Base-by-base conservation (phyloP, 1,140 invertebrate genomes). In the Drosophila ambigua region DNA sequence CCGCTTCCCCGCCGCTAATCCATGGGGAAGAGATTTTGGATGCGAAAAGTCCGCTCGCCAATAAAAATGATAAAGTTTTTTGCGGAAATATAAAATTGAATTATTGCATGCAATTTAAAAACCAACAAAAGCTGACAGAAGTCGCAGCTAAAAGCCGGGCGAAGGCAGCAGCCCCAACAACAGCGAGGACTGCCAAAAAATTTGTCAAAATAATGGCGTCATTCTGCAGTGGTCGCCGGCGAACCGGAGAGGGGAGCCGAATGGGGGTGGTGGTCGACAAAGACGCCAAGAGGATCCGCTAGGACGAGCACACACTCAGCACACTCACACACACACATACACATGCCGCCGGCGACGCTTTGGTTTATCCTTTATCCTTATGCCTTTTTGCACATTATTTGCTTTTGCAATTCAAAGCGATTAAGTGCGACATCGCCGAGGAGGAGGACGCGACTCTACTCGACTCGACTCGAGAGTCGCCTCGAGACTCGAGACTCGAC, bases 161-260 rank as follows among this genome's bases (percentile, higher is more conserved):
- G 57, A n/a, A 44, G 57, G 45, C 11, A 63, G 48, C 39, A 66
- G 20, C 62, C 67, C 57, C 61, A 83, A 65, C 73, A 85, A 84
- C 66, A 76, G 61, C 68, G 62, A 51, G 50, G 77, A 76, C 78
- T 90, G 88, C 88, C 88, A 90, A 90, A 90, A 87, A 90, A 90
- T 90, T 90, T 89, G 88, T 90, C 83, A 90, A 90, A 88, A 85
- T 85, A 90, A 90, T 90, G 84, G 88, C 88, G 88, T 83, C 80
- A 83, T 90, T 88, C 79, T 80, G 79, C 83, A 88, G 79, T 87
- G 79, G 83, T 74, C 82, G 78, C 61, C 82, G 11, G 44, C 3
- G 24, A 24, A 15, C 8, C 5, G 45, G 26, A 41, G 16, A 52
- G 23, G 52, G 45, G 43, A 28, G 50, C 35, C 26, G 28, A 46